A percentile compares a stretch with the other conserved stretches of the same genome.
phyloP scores from a whole-genome alignment of 2,888 invertebrate species.

The Vesta saturnalis region DNA sequence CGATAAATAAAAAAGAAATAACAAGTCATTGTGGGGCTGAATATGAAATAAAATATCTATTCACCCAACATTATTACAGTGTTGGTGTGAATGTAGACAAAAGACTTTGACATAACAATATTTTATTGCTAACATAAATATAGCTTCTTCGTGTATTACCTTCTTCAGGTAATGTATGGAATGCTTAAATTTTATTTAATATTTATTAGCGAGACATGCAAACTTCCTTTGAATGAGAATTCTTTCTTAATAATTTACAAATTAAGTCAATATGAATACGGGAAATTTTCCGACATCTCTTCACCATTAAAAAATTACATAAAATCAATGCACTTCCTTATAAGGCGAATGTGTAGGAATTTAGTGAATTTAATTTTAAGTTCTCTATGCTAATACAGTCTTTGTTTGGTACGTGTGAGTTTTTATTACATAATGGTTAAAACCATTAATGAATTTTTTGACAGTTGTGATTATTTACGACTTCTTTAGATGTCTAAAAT shows the following conservation, averaged over 20 bases:
- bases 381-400: not conserved
- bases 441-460: not conserved
- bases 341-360: not conserved
- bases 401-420: not conserved
- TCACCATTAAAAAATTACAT: not conserved
- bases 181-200: not conserved
- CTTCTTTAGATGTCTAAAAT: not conserved
- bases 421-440: not conserved
- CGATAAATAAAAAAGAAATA: no score
- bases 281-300: not conserved
- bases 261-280: not conserved
- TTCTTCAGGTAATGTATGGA: not conserved
- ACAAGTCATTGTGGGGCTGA: no score
- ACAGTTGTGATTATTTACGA: not conserved
- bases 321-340: no score
- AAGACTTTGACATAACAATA: conserved; percentile 2
- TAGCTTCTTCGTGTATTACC: not conserved
- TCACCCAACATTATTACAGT: not conserved
- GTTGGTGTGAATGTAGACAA: not conserved
- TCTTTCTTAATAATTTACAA: not conserved
- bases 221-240: conserved; percentile 4
- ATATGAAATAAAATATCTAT: not conserved
- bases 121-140: conserved; percentile 12
- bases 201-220: not conserved
- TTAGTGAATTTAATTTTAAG: not conserved